A percentile compares a stretch with the other conserved stretches of the same genome.
Evolutionary conservation across 1,140 invertebrate species (phyloP).

Genomic region (Archivesica marissinica): DNA sequence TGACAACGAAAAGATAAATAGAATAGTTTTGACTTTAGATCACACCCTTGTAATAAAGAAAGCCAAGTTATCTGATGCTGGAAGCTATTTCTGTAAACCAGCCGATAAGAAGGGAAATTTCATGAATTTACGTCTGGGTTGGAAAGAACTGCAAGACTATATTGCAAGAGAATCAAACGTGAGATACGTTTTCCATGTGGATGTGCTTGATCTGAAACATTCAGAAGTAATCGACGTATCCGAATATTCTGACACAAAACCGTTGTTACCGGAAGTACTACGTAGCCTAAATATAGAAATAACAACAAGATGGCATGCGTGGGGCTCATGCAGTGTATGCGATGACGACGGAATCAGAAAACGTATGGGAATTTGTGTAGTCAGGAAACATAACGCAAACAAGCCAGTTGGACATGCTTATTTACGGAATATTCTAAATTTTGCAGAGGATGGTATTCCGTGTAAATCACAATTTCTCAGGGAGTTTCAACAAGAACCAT

Average conservation of each 20-base stretch:
- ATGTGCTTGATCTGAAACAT: slow-evolving; percentile 32
- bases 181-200: slow-evolving; percentile 22
- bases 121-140: slow-evolving; percentile 7
- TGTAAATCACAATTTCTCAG: slow-evolving; percentile 44
- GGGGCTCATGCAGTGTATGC: slow-evolving; percentile 43
- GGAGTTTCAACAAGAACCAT: slow-evolving; percentile 7
- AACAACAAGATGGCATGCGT: slow-evolving; percentile 43
- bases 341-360: slow-evolving; percentile 20
- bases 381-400: neutral
- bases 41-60: slow-evolving; percentile 54
- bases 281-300: slow-evolving; percentile 12
- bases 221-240: slow-evolving; percentile 19
- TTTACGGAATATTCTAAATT: neutral
- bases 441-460: slow-evolving; percentile 10
- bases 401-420: neutral
- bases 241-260: neutral
- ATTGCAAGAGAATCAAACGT: slow-evolving; percentile 1
- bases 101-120: neutral
- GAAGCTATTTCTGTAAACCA: slow-evolving; percentile 40
- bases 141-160: slow-evolving; percentile 1
- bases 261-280: neutral
- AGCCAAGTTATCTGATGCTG: slow-evolving; percentile 16
- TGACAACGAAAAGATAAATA: slow-evolving; percentile 28
- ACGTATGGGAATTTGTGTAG: slow-evolving; percentile 35
- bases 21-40: slow-evolving; percentile 28